Evolutionary conservation across 2,888 invertebrate genomes (phyloP).

Genomic region (Scaptodrosophila latifasciaeformis): DNA sequence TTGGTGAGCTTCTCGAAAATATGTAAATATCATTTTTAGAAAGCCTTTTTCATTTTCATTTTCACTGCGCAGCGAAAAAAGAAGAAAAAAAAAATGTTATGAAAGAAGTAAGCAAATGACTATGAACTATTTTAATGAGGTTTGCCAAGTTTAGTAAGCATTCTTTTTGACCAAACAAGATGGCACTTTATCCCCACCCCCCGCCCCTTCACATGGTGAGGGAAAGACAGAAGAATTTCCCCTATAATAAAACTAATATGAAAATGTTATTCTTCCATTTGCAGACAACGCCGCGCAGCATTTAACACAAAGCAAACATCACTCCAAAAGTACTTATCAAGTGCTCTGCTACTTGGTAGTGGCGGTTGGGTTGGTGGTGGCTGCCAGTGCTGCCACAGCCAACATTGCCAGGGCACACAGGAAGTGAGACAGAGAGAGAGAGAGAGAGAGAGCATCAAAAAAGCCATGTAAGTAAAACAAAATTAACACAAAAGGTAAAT

Average conservation of each 20-base stretch:
- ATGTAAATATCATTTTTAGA: constrained; percentile 39
- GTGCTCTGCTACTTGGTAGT: too few species aligned
- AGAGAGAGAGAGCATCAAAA: background rate
- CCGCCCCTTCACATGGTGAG: background rate
- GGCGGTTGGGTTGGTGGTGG: too few species aligned
- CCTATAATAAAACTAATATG: constrained; percentile 26
- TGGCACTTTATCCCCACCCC: background rate
- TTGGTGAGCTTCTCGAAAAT: too few species aligned
- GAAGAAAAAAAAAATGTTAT: constrained; percentile 16
- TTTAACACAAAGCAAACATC: constrained; percentile 4
- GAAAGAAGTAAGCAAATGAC: too few species aligned
- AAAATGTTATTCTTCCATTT: constrained; percentile 21
- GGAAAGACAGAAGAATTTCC: background rate
- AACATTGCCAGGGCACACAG: too few species aligned
- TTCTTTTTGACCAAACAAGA: too few species aligned
- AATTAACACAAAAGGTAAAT: constrained; percentile 35
- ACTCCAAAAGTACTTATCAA: background rate
- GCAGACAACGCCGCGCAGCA: constrained; percentile 15
- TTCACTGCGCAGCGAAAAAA: too few species aligned
- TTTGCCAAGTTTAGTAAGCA: background rate
- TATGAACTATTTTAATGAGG: constrained; percentile 16
- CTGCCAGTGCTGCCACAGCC: too few species aligned
- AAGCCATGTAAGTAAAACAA: constrained; percentile 18
- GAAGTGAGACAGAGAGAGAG: background rate
- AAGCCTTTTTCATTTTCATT: too few species aligned